Conservation (phyloP, 2,113 vertebrate genomes). For the Pionites leucogaster region DNA sequence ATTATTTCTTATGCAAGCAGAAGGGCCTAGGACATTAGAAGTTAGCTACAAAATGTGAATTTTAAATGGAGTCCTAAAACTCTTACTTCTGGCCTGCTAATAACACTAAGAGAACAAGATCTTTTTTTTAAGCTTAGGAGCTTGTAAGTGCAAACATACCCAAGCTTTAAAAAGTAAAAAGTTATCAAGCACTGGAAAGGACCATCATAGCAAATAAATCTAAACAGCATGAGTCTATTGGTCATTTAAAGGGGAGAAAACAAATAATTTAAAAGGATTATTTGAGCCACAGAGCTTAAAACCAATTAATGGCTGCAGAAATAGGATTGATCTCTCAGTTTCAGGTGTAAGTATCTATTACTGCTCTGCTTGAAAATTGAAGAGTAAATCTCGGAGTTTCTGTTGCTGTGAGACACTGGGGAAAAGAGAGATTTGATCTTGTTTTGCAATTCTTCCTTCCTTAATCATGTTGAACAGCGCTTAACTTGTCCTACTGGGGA, state of each 20-base stretch:
- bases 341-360: neutral
- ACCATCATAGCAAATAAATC: neutral
- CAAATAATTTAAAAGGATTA: neutral
- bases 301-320: neutral
- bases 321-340: neutral
- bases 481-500: neutral
- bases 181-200: neutral
- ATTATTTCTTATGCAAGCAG: conserved; percentile 46
- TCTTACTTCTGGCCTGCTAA: neutral
- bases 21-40: neutral
- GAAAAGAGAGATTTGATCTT: neutral
- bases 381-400: neutral
- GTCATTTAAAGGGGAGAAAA: neutral
- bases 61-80: neutral
- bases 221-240: neutral
- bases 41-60: conserved; percentile 18
- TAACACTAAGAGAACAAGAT: neutral
- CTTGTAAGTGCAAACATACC: neutral
- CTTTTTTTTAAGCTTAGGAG: neutral
- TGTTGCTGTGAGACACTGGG: conserved; percentile 32
- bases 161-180: neutral
- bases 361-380: neutral
- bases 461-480: neutral
- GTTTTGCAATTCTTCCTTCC: neutral
- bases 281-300: neutral